These are phyloP conservation scores for Pseudolycoriella hygida DNA, from an alignment of 2,888 invertebrate species.

Conservation along the genomic window DNA sequence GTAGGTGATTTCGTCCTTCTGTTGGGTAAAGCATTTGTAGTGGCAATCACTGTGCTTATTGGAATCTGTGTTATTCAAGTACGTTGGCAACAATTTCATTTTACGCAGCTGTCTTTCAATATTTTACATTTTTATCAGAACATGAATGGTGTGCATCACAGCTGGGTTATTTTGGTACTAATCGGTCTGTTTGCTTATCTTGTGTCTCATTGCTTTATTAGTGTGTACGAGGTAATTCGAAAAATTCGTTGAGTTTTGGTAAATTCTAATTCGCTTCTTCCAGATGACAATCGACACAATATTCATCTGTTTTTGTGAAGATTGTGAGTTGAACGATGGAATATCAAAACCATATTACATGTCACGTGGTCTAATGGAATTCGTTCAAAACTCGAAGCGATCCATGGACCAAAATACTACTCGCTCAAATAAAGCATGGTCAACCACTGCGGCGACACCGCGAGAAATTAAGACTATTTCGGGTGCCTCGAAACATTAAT, in stretches of 20 bases:
- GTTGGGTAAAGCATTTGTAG: constrained; percentile 46
- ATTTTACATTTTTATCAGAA: constrained; percentile 21
- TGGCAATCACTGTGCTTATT: constrained; percentile 39
- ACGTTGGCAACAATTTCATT: constrained; percentile 10
- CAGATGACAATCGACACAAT: constrained; percentile 53
- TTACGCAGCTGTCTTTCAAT: not conserved
- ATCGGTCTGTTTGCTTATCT: constrained; percentile 48
- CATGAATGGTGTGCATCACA: constrained; percentile 36
- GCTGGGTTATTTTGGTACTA: constrained; percentile 42
- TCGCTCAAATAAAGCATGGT: not conserved
- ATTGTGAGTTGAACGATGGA: constrained; percentile 46
- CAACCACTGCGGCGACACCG: not conserved
- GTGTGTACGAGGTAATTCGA: constrained; percentile 46
- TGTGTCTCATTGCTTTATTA: constrained; percentile 51
- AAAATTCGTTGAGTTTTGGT: not conserved
- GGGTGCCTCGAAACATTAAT: no score
- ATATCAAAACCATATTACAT: constrained; percentile 41
- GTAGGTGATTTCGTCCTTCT: constrained; percentile 57
- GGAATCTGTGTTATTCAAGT: constrained; percentile 42
- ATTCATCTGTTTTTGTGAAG: constrained; percentile 51
- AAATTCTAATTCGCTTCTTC: constrained; percentile 13
- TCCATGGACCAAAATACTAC: constrained; percentile 4
- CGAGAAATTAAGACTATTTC: no score
- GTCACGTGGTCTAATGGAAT: constrained; percentile 46
- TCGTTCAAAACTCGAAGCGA: constrained; percentile 33